Base-by-base conservation (phyloP, 1,140 invertebrate species). In the Zaprionus vittiger region DNA sequence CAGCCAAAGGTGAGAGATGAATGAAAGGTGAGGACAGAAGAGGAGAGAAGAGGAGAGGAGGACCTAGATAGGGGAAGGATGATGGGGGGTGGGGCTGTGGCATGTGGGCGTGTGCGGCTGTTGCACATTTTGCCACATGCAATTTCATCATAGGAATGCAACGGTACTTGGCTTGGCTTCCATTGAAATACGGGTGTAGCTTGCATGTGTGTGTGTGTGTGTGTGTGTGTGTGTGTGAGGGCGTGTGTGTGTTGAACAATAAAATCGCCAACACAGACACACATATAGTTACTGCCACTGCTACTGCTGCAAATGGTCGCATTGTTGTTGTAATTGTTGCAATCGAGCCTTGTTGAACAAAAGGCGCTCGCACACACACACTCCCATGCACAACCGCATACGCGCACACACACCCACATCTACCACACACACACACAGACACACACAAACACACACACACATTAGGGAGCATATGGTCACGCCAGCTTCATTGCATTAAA, bases 291-390 rank as follows among this genome's bases (percentile, higher is more conserved):
- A 72, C 76, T 66, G 79, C 71, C 77, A 73, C 72, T 5, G 37
- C 57, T 61, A 47, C 47, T 61, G 56, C 47, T 44, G 49, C 70
- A 78, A 89, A 78, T 80, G 84, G 67, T 70, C 73, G 80, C 69
- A 85, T 89, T 89, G 81, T 87, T 89, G 78, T 72, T 84, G 85
- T 89, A 89, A 89, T 90, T 89, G 84, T 89, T 81, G 84, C 84
- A 83, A 89, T 89, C 80, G 84, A 89, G 85, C 81, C 66, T 77
- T 79, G 79, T 65, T 59, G 66, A 79, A 89, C 84, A 89, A 89
- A 73, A 73, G 80, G 62, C 56, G 22, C 37, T 31, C 38, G 59
- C 49, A 68, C 24, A 66, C 24, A 47, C 61, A 55, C 47, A 60
- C 44, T 49, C 34, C 24, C 38, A 47, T 52, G 52, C 60, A 56